Evolutionary conservation across 2,113 vertebrate species (phyloP).

Genomic region (Carassius gibelio): DNA sequence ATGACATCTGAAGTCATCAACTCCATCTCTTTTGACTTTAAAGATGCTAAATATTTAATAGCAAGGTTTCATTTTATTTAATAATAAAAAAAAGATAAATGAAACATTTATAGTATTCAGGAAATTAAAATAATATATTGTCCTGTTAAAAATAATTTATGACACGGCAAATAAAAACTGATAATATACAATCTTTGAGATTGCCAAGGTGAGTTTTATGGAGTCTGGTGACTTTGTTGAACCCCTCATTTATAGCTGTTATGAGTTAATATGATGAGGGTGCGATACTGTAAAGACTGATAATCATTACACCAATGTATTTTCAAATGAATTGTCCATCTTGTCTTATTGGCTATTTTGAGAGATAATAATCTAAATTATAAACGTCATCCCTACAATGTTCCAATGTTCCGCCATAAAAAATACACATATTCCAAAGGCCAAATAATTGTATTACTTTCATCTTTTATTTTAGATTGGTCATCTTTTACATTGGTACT

Average conservation of each 20-base stretch:
- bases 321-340: background rate
- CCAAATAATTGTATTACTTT: background rate
- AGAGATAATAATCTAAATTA: slow-evolving; percentile 6
- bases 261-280: background rate
- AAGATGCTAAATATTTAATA: background rate
- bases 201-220: background rate
- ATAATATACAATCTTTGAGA: background rate
- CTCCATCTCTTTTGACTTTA: background rate
- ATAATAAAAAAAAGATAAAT: too few species aligned
- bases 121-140: background rate
- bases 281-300: slow-evolving; percentile 2
- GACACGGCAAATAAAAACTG: background rate
- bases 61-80: background rate
- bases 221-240: background rate
- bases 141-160: background rate
- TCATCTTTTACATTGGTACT: too few species aligned
- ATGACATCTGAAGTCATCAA: slow-evolving; percentile 26
- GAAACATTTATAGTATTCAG: background rate
- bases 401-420: slow-evolving; percentile 1
- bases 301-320: background rate
- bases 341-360: background rate
- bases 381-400: background rate
- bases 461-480: background rate
- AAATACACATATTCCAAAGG: background rate
- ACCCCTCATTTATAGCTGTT: background rate